These are phyloP conservation scores for Drosophila yakuba DNA, from an alignment of 1,140 invertebrate genomes.

Conservation along the genomic window DNA sequence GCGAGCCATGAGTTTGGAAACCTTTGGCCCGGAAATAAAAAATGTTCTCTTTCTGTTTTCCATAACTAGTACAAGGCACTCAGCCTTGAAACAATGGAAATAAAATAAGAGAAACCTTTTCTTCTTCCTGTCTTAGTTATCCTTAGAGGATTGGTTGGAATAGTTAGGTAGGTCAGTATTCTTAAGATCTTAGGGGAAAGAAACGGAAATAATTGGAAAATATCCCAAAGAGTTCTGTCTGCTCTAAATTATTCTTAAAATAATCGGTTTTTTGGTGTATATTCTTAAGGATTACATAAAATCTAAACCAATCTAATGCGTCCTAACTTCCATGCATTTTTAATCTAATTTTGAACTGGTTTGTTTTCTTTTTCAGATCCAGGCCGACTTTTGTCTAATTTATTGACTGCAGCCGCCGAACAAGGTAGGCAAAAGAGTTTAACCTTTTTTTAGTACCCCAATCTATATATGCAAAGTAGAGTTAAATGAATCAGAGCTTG, in stretches of 20 bases:
- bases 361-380: conserved; percentile 41
- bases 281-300: no score
- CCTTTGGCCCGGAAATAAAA: conserved; percentile 35
- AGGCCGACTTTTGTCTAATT: conserved; percentile 55
- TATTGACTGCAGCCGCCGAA: conserved; percentile 63
- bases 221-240: not conserved
- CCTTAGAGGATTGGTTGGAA: not conserved
- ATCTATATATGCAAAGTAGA: conserved; percentile 70
- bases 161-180: not conserved
- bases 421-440: conserved; percentile 43
- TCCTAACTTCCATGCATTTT: not conserved
- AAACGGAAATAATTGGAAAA: not conserved
- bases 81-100: conserved; percentile 68
- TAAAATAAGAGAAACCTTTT: conserved; percentile 41
- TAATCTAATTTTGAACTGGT: conserved; percentile 30
- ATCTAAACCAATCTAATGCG: not conserved
- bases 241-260: no score
- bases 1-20: conserved; percentile 26
- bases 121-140: conserved; percentile 13
- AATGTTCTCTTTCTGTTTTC: conserved; percentile 43
- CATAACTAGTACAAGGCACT: conserved; percentile 59
- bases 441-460: conserved; percentile 55
- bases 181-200: not conserved
- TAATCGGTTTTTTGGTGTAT: no score
- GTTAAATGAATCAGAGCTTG: conserved; percentile 54